Conservation (phyloP, 2,797 vertebrate species). For the Myripristis murdjan region DNA sequence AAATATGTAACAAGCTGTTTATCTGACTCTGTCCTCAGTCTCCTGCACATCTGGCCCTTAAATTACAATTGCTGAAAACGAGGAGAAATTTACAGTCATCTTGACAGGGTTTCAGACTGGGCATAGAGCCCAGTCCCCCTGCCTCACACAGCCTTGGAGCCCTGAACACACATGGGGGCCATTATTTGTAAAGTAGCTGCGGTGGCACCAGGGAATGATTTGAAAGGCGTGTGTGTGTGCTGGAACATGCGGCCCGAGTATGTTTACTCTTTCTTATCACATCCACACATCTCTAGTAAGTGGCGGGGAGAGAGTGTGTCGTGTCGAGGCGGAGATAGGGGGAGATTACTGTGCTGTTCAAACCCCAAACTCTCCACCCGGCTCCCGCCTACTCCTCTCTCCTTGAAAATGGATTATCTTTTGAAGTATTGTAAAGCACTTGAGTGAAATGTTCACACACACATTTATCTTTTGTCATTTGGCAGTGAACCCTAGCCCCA, state of each 20-base stretch:
- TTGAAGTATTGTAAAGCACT: conserved; percentile 76
- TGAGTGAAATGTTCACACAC: conserved; percentile 74
- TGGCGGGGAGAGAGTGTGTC: conserved; percentile 60
- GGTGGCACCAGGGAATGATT: conserved; percentile 84
- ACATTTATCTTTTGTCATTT: conserved; percentile 69
- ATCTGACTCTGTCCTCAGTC: conserved; percentile 79
- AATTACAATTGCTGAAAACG: conserved; percentile 85
- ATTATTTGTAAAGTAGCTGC: conserved; percentile 88
- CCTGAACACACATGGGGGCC: conserved; percentile 85
- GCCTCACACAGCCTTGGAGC: conserved; percentile 81
- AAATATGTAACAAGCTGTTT: conserved; percentile 81
- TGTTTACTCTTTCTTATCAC: conserved; percentile 80
- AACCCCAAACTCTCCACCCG: conserved; percentile 60
- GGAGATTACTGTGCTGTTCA: conserved; percentile 74
- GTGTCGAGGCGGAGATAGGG: conserved; percentile 68
- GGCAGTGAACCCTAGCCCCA: conserved; percentile 62
- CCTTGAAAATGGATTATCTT: conserved; percentile 76
- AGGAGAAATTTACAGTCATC: conserved; percentile 86
- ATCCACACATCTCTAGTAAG: conserved; percentile 77
- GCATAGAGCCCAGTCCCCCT: conserved; percentile 83
- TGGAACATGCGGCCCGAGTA: conserved; percentile 72
- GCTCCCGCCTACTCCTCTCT: conserved; percentile 47
- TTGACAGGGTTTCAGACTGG: conserved; percentile 85
- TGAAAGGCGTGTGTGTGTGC: conserved; percentile 67
- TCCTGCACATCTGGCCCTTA: conserved; percentile 86